Percentiles rank a stretch among this genome's conserved stretches.
phyloP scores from a whole-genome alignment of 2,888 invertebrate species.

The Drosophila prolongata region DNA sequence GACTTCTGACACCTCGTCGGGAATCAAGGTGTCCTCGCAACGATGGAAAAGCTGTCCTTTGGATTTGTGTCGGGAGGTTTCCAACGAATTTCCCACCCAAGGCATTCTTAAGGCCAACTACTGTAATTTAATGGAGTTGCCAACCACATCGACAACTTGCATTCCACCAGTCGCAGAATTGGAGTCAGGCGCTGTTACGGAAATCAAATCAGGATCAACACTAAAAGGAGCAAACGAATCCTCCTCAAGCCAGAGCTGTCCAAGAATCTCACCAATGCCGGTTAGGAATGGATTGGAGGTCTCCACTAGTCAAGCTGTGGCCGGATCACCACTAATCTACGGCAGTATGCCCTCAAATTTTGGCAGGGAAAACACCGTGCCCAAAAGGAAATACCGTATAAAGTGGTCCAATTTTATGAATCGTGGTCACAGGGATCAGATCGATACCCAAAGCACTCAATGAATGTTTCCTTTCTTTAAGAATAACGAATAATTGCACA shows the following conservation, averaged over 20 bases:
- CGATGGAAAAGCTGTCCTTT: background rate
- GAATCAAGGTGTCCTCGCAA: background rate
- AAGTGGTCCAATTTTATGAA: conserved; percentile 57
- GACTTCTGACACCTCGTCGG: background rate
- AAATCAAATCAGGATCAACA: background rate
- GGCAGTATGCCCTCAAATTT: background rate
- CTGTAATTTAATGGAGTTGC: background rate
- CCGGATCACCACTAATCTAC: background rate
- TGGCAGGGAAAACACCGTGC: background rate
- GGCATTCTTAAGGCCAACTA: background rate
- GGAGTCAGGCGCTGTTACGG: background rate
- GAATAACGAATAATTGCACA: too few relatives aligned
- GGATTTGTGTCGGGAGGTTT: background rate
- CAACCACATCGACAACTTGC: background rate
- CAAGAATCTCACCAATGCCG: background rate
- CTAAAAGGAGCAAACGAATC: background rate
- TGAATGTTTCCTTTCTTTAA: background rate
- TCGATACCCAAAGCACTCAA: background rate
- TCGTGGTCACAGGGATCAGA: background rate
- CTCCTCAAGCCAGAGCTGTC: background rate
- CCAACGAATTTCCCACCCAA: background rate
- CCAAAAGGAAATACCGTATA: conserved; percentile 20
- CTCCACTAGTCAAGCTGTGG: background rate
- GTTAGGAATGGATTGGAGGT: background rate
- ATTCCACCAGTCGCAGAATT: background rate